Evolutionary conservation across 2,888 invertebrate genomes (phyloP).

Genomic region (Hymenopus coronatus): DNA sequence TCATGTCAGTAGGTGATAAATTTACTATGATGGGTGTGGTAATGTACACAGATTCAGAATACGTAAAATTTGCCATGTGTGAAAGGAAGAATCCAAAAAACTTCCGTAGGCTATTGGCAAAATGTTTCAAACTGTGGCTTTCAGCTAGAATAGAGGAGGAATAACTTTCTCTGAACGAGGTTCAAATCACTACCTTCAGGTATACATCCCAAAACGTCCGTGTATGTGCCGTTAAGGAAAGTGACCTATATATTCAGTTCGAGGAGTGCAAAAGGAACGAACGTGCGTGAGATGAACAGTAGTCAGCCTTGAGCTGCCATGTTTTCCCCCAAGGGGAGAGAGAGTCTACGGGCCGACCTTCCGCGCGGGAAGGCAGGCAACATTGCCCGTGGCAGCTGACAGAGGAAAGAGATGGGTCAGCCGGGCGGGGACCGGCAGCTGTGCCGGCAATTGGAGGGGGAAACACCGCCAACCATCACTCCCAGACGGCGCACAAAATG

Average conservation of each 20-base stretch:
- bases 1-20: no score
- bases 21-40: no score
- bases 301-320: slow-evolving; percentile 20
- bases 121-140: no score
- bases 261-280: neutral
- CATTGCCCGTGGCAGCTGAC: neutral
- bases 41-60: no score
- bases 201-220: no score
- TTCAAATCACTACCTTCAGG: no score
- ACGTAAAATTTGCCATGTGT: no score
- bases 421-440: neutral
- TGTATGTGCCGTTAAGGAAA: neutral
- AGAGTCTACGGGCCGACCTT: slow-evolving; percentile 5
- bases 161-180: no score
- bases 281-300: neutral
- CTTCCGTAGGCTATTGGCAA: no score
- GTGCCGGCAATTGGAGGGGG: slow-evolving; percentile 2
- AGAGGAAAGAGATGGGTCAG: neutral
- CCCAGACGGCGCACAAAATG: slow-evolving; percentile 3
- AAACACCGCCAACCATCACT: slow-evolving; percentile 4
- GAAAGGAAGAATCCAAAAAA: no score
- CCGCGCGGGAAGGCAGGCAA: neutral
- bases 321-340: neutral
- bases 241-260: neutral
- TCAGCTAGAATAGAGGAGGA: no score